Evolutionary conservation across 2,113 vertebrate genomes (phyloP).

Genomic region (Xyrauchen texanus): DNA sequence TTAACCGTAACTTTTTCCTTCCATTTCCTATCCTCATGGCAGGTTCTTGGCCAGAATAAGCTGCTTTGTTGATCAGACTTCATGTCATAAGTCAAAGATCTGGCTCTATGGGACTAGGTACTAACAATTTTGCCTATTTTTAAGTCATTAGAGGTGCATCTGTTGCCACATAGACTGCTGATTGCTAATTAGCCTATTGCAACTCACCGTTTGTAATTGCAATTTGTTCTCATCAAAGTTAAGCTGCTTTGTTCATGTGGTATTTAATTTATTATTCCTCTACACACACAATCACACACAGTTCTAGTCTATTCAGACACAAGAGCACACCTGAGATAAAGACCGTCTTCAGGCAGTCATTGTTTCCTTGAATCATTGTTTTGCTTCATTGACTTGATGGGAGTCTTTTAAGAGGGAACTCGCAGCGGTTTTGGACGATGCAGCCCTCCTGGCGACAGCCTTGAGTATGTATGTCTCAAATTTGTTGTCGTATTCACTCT

Average conservation of each 20-base stretch:
- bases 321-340: background rate
- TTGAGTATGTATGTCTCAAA: background rate
- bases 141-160: no score
- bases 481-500: background rate
- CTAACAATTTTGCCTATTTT: no score
- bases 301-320: slow-evolving; percentile 1
- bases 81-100: no score
- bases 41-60: no score
- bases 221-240: background rate
- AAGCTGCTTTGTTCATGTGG: background rate
- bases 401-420: slow-evolving; percentile 4
- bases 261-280: no score
- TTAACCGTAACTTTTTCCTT: no score
- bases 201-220: no score
- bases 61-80: no score
- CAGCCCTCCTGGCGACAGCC: background rate
- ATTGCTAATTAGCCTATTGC: no score
- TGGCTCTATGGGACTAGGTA: no score
- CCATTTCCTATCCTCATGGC: no score
- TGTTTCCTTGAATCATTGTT: background rate
- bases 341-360: background rate
- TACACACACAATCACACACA: background rate
- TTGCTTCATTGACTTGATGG: background rate
- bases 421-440: background rate
- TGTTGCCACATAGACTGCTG: no score